phyloP scores from a whole-genome alignment of 2,113 vertebrate species.

The Atherinomorus stipes region DNA sequence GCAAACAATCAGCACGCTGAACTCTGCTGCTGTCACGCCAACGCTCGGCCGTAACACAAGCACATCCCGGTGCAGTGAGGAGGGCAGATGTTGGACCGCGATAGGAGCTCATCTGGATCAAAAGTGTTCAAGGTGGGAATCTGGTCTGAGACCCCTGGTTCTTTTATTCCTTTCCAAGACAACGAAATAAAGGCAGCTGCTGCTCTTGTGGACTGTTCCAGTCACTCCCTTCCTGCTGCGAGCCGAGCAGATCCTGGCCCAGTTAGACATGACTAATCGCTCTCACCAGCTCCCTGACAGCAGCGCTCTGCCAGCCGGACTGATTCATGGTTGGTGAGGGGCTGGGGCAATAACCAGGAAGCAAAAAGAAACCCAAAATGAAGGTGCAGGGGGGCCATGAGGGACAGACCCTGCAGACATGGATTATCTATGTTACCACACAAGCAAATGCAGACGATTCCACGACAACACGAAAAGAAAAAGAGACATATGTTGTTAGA shows the following conservation, averaged over 20 bases:
- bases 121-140: not conserved
- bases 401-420: conserved; percentile 9
- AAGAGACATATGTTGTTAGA: too few relatives aligned
- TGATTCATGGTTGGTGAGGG: conserved; percentile 36
- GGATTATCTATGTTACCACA: not conserved
- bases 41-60: not conserved
- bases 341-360: not conserved
- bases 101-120: conserved; percentile 18
- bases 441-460: too few relatives aligned
- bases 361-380: conserved; percentile 1
- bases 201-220: conserved; percentile 45
- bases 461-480: too few relatives aligned
- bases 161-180: not conserved
- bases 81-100: conserved; percentile 15
- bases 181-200: conserved; percentile 20
- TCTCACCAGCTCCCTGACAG: conserved; percentile 46
- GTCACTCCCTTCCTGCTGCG: conserved; percentile 38
- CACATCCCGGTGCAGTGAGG: not conserved
- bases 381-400: conserved; percentile 1
- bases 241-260: conserved; percentile 47
- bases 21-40: not conserved
- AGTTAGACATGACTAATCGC: conserved; percentile 63
- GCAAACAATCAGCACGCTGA: not conserved
- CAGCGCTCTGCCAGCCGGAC: conserved; percentile 56
- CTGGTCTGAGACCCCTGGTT: not conserved